These are phyloP conservation scores for Oryzias dopingdopingensis DNA, from an alignment of 2,797 vertebrate species.

Conservation along the genomic window DNA sequence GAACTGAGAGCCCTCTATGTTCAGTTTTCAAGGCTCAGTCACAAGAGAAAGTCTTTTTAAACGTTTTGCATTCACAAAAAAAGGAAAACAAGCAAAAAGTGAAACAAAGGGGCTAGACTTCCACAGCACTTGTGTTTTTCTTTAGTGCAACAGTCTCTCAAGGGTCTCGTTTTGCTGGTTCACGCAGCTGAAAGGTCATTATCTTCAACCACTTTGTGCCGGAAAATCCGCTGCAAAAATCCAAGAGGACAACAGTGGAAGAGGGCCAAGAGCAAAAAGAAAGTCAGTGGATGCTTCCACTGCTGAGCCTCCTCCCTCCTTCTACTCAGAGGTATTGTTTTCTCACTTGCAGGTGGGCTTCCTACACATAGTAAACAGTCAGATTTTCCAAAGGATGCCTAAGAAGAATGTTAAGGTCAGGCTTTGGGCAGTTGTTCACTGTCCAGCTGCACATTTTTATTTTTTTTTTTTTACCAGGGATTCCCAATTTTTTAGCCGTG, in stretches of 20 bases:
- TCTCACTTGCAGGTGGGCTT: constrained; percentile 66
- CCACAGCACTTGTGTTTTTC: constrained; percentile 52
- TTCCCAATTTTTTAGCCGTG: neutral
- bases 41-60: constrained; percentile 26
- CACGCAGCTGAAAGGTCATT: constrained; percentile 51
- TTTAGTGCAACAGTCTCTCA: constrained; percentile 50
- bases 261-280: constrained; percentile 64
- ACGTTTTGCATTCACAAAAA: constrained; percentile 27
- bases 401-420: constrained; percentile 57
- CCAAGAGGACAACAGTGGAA: constrained; percentile 74
- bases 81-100: constrained; percentile 40
- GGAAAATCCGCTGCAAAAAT: constrained; percentile 63
- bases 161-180: constrained; percentile 64
- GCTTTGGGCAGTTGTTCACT: constrained; percentile 31
- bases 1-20: constrained; percentile 16
- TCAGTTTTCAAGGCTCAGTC: constrained; percentile 26
- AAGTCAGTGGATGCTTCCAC: constrained; percentile 54
- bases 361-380: constrained; percentile 52
- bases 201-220: constrained; percentile 48
- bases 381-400: constrained; percentile 68
- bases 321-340: constrained; percentile 69
- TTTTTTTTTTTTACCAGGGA: constrained; percentile 11
- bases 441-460: constrained; percentile 25
- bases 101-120: constrained; percentile 60
- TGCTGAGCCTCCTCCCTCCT: constrained; percentile 49